Evolutionary conservation across 2,888 invertebrate species (phyloP), one percentile per base, ranked within the genome.

Genomic region (Drymonia ruficornis): DNA sequence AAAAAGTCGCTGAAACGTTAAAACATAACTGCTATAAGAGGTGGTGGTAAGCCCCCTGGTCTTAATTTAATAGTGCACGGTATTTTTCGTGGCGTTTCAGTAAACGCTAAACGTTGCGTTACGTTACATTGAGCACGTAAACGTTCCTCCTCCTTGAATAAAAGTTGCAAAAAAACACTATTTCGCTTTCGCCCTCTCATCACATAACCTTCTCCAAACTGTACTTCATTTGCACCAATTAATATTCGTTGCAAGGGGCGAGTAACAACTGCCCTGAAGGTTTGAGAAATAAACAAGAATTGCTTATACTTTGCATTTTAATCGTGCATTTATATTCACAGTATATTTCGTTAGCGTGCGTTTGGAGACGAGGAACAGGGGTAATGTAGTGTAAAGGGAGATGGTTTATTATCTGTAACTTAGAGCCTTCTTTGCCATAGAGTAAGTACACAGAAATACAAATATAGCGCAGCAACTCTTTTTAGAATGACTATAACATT

Each of bases 221-320:
- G 28, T 28, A 69, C 71, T 70, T 73, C 74, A 74, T 80, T 75
- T 61, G 68, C 74, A 78, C 74, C 80, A 81, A 81, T 83, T 82
- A 82, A 80, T 80, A 78, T 63, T 71, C 40, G 40, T 40, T 38
- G 49, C 38, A 40, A 36, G 38, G 36, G 38, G 23, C 36, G 48
- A 36, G 28, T 23, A 28, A 45, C 28, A 59, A 55, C 50, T 59
- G 55, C 55, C 45, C 44, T 9, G 44, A 44, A 23, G 44, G 23
- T 44, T 23, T 16, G n/a, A 12, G 44, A 44, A 44, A 44, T 56
- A 63, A 70, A 57, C 70, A 70, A 62, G 66, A 70, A 55, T 65
- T 72, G 64, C 72, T 69, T 60, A 56, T 61, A 65, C 59, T 63
- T 63, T 72, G 64, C 70, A 70, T 72, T 62, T 64, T 72, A 72